These are phyloP conservation scores for Pygocentrus nattereri DNA, from an alignment of 2,797 vertebrate species.

Conservation along the genomic window DNA sequence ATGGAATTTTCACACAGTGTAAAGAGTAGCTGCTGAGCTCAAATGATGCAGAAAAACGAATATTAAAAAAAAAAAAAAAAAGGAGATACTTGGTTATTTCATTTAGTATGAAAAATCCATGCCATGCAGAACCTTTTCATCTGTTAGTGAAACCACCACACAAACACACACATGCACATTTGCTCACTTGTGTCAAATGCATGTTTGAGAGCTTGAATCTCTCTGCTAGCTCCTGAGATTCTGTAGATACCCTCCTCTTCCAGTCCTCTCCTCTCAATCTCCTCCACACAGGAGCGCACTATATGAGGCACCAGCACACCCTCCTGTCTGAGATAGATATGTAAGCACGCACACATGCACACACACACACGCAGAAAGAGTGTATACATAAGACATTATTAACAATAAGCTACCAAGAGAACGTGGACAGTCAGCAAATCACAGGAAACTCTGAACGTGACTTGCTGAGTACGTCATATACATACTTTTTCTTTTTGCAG, in stretches of 20 bases:
- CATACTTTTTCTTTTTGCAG: constrained; percentile 38
- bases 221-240: constrained; percentile 73
- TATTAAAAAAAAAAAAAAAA: not conserved
- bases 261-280: constrained; percentile 79
- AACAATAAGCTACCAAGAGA: not conserved
- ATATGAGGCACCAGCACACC: constrained; percentile 78
- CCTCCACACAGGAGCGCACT: constrained; percentile 78
- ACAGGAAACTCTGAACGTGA: constrained; percentile 24
- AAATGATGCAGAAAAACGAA: too few relatives aligned
- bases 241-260: constrained; percentile 81
- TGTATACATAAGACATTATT: not conserved
- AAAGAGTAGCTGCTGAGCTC: too few relatives aligned
- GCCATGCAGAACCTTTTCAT: not conserved
- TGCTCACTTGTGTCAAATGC: constrained; percentile 79
- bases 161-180: constrained; percentile 12
- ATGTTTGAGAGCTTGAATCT: constrained; percentile 72
- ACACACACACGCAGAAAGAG: not conserved
- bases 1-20: too few relatives aligned
- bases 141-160: not conserved
- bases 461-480: not conserved
- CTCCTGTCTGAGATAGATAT: constrained; percentile 71
- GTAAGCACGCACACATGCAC: constrained; percentile 15
- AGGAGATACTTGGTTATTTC: not conserved
- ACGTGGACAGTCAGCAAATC: not conserved
- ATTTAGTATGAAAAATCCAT: not conserved